phyloP scores from a whole-genome alignment of 2,113 vertebrate species.

The Megaceryle maxima region DNA sequence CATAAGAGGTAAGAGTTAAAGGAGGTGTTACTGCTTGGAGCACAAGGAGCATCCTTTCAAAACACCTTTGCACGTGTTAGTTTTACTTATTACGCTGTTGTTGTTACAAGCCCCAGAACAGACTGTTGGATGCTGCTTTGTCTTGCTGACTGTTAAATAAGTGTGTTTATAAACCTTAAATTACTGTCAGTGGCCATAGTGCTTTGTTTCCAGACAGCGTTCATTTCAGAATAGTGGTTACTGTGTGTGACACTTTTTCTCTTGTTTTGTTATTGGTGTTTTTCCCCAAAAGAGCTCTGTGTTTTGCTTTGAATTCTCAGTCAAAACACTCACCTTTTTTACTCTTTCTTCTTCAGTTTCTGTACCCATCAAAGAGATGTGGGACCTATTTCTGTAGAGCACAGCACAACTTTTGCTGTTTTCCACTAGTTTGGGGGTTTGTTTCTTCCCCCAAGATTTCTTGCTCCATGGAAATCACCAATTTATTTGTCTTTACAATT shows the following conservation, averaged over 20 bases:
- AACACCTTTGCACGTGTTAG: background rate
- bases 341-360: background rate
- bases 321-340: background rate
- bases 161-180: background rate
- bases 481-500: background rate
- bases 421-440: background rate
- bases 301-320: background rate
- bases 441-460: background rate
- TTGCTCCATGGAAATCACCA: background rate
- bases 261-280: background rate
- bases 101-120: background rate
- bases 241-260: background rate
- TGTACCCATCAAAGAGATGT: background rate
- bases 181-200: background rate
- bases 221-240: background rate
- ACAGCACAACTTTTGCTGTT: background rate
- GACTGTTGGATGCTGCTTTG: background rate
- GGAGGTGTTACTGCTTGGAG: fast-evolving
- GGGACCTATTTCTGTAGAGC: background rate
- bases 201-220: background rate
- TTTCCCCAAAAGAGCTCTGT: background rate
- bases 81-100: background rate
- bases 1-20: conserved; percentile 81
- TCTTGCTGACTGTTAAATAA: fast-evolving
- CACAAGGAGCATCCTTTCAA: fast-evolving